phyloP scores from a whole-genome alignment of 2,888 invertebrate species.

The Dryomyza anilis region DNA sequence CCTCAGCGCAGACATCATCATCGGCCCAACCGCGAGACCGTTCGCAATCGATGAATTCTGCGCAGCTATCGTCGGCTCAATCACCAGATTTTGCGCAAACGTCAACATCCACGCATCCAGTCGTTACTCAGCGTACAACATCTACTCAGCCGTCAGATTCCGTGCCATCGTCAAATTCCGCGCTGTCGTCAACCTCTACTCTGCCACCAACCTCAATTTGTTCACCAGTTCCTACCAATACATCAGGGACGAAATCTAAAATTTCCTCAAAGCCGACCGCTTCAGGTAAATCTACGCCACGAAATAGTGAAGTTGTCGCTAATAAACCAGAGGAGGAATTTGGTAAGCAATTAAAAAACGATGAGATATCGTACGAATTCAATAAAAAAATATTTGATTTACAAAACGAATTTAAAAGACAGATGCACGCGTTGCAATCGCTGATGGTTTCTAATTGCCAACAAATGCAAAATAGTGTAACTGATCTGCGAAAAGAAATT shows the following conservation, averaged over 20 bases:
- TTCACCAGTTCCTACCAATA: too few species aligned
- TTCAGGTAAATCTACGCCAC: too few species aligned
- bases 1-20: background rate
- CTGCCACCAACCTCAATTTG: too few species aligned
- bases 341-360: background rate
- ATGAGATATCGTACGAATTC: background rate
- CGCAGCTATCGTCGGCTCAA: background rate
- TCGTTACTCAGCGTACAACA: too few species aligned
- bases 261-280: background rate
- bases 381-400: background rate
- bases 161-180: too few species aligned
- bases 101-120: too few species aligned
- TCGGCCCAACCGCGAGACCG: background rate
- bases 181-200: too few species aligned
- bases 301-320: too few species aligned
- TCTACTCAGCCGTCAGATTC: too few species aligned
- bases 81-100: too few species aligned
- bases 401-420: background rate
- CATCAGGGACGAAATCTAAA: too few species aligned
- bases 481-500: background rate
- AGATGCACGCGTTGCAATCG: constrained; percentile 2
- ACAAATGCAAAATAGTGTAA: background rate
- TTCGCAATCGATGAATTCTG: background rate
- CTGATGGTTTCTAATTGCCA: background rate
- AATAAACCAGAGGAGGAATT: background rate